Base-by-base conservation (phyloP, 1,140 invertebrate species). In the Drosophila baimaii region DNA sequence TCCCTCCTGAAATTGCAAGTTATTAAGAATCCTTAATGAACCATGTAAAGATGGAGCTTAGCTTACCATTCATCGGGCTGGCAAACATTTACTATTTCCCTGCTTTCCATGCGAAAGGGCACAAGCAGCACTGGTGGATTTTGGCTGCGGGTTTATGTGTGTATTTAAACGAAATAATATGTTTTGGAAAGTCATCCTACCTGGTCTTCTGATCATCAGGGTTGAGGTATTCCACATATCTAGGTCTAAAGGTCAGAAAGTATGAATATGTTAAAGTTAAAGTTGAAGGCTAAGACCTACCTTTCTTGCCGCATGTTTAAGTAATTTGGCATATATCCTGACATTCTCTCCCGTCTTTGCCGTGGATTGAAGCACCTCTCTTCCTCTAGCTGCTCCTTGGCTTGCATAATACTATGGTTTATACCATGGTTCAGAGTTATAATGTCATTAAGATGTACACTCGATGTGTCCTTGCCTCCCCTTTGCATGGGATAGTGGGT, bases 41-140 rank as follows among this genome's bases (percentile, higher is more conserved):
- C 8, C 13, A 13, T 19, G 6, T 13, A n/a, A 7, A 12, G 9
- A 4, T 5, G 10, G 2, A 7, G 10, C 10, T 10, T 17, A 12
- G 33, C 49, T 39, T 6, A 71, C 68, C 39, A 70, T 25, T 33
- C 13, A 2, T 46, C 10, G 10, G 19, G 21, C 9, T 35, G 17
- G 8, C 21, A 49, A 35, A 47, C 15, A 9, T n/a, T 33, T 31
- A 8, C 2, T 4, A 19, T 19, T 29, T 54, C 5, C 5, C 9
- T 25, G n/a, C 3, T 27, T 10, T 64, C 39, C 7, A 43, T 13
- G 3, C 29, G 61, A 15, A 29, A 27, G 1, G 61, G 46, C 6
- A 52, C 35, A 15, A 35, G 9, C 13, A 39, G 17, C 19, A 47
- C 6, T 0, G 27, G 35, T 13, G 37, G 47, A 4, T 29, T 29